A percentile compares a stretch with the other conserved stretches of the same genome.
Evolutionary conservation across 2,888 invertebrate genomes (phyloP).

Genomic region (Choreutis nemorana): DNA sequence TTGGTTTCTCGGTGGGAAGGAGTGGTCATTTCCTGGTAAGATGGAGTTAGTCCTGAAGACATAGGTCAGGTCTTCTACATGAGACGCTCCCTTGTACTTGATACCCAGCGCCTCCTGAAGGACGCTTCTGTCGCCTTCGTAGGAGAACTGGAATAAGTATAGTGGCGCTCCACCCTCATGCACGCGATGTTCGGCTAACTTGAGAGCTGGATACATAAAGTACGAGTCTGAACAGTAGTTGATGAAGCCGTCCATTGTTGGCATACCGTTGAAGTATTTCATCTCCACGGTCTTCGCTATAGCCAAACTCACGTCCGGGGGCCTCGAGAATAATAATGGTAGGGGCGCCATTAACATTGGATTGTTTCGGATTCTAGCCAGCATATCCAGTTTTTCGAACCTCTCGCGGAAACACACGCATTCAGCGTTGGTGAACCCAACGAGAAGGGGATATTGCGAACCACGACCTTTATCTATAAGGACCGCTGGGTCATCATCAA

Average conservation of each 20-base stretch:
- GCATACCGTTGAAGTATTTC: slow-evolving; percentile 27
- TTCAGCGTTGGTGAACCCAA: slow-evolving; percentile 41
- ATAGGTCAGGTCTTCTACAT: slow-evolving; percentile 67
- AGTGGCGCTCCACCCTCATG: slow-evolving; percentile 35
- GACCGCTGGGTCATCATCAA: slow-evolving; percentile 38
- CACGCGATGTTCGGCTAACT: slow-evolving; percentile 22
- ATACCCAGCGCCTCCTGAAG: slow-evolving; percentile 39
- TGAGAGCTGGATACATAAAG: slow-evolving; percentile 38
- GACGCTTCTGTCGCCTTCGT: slow-evolving; percentile 48
- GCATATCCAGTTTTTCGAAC: slow-evolving; percentile 28
- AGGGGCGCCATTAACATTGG: slow-evolving; percentile 25
- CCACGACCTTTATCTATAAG: slow-evolving; percentile 31
- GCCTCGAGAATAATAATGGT: slow-evolving; percentile 20
- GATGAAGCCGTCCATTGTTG: slow-evolving; percentile 27
- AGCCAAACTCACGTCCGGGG: slow-evolving; percentile 14
- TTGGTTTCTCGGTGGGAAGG: slow-evolving; percentile 10
- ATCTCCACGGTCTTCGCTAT: slow-evolving; percentile 19
- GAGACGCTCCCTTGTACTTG: slow-evolving; percentile 56
- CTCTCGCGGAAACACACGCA: slow-evolving; percentile 36
- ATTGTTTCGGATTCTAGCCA: slow-evolving; percentile 19
- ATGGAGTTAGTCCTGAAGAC: slow-evolving; percentile 45
- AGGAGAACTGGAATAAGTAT: slow-evolving; percentile 63
- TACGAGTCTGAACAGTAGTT: slow-evolving; percentile 29
- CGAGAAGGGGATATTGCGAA: slow-evolving; percentile 32
- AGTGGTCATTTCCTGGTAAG: too few species aligned